Conservation (phyloP, 2,888 invertebrate species). For the Trichogramma dendrolimi region DNA sequence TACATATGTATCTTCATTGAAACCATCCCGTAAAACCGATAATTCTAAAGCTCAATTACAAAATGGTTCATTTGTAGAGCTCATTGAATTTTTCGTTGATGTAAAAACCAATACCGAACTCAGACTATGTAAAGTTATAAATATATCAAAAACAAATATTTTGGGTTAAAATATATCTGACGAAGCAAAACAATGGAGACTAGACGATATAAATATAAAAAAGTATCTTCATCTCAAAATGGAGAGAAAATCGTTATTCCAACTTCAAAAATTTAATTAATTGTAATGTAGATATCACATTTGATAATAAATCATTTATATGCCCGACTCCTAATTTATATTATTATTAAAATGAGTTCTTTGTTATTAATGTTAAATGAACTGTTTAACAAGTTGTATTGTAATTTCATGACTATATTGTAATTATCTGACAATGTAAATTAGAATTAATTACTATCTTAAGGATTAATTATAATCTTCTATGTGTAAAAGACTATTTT, state of each 20-base stretch:
- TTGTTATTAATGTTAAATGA: no score
- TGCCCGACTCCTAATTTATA: background rate
- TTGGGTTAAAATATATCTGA: background rate
- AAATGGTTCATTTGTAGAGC: background rate
- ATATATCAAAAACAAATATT: background rate
- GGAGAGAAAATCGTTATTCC: background rate
- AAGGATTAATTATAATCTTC: no score
- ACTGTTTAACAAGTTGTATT: no score
- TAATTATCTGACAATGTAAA: no score
- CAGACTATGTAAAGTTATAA: background rate
- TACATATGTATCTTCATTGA: conserved; percentile 1
- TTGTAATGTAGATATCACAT: conserved; percentile 1
- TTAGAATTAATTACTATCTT: no score
- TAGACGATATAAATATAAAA: background rate
- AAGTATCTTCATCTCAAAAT: no score
- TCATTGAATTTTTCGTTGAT: conserved; percentile 6
- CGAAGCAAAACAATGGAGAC: background rate
- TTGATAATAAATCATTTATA: background rate
- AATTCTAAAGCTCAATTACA: background rate
- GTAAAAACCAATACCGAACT: background rate
- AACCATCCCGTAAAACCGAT: background rate
- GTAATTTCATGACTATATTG: no score
- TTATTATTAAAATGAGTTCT: conserved; percentile 10
- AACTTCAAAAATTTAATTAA: background rate
- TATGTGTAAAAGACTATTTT: no score